Evolutionary conservation across 2,797 vertebrate genomes (phyloP), one percentile per base, ranked within the genome.

Genomic region (Coccyzus lansbergi): DNA sequence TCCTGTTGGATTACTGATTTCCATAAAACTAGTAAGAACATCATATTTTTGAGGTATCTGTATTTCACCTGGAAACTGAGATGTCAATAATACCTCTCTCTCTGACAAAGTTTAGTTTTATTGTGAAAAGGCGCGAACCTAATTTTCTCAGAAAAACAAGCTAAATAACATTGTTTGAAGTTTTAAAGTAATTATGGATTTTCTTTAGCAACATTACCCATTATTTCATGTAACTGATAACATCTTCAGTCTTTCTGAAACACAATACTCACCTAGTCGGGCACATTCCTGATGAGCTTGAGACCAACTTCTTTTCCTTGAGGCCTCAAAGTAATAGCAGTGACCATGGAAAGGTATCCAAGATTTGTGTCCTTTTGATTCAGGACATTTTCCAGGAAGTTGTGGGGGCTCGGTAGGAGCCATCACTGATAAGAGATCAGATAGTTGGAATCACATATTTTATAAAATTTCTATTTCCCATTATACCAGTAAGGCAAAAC

Each of bases 281-380:
- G 98, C 75, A 92, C 99, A 99, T 83, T 98, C 98, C 44, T 98
- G 97, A 3, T 98, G 98, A 52, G 99, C 98, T 28, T 99, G 97
- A 38, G 98, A 98, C 99, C 99, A 99, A 49, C 90, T 98, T 22
- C 97, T 97, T 33, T 95, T 92, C 26, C 64, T 58, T 6, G 98
- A 97, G 28, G 95, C 96, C 31, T 98, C 94, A 48, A 99, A 98
- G 15, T 97, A 74, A 70, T 99, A 99, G 84, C 99, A 99, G 84
- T 99, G 98, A 31, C 98, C 97, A 29, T 98, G 97, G 96, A 99
- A 99, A 44, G 99, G 98, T 62, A 99, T 96, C 99, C 99, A 99
- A 1, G 97, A 93, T 51, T 67, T 97, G 52, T 89, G 87, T 15
- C 88, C 97, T 16, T 79, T 97, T 59, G 98, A 85, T 80, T 99